Percentiles rank a stretch among this genome's conserved stretches.
phyloP scores from a whole-genome alignment of 37 sponge, comb jelly and placozoan species.

The Tethya wilhelma region DNA sequence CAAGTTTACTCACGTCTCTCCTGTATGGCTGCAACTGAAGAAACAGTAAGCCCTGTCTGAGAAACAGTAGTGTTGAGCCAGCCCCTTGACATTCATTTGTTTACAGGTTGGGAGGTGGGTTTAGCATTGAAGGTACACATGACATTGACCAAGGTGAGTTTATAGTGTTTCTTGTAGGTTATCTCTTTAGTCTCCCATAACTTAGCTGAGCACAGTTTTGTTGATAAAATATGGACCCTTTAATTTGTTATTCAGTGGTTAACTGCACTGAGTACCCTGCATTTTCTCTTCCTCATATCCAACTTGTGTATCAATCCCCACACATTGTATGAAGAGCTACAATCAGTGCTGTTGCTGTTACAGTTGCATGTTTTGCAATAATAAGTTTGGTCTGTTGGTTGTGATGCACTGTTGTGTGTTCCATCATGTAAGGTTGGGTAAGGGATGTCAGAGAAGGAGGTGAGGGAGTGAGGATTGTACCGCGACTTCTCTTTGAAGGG shows the following conservation, averaged over 20 bases:
- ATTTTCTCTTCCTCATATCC: too few species aligned
- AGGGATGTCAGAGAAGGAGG: slow-evolving; percentile 65
- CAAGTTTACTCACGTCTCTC: slow-evolving; percentile 95
- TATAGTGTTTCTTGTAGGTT: too few species aligned
- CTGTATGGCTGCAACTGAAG: slow-evolving; percentile 95
- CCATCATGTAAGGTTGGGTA: slow-evolving; percentile 77
- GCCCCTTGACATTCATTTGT: too few species aligned
- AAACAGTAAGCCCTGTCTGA: slow-evolving; percentile 16
- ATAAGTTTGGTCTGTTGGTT: not conserved
- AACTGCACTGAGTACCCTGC: too few species aligned
- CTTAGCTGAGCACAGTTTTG: too few species aligned
- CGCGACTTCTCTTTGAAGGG: slow-evolving; percentile 89
- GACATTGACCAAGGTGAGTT: slow-evolving; percentile 92
- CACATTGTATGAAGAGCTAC: too few species aligned
- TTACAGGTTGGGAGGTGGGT: slow-evolving; percentile 49
- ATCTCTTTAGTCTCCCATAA: too few species aligned
- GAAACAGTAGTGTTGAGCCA: too few species aligned
- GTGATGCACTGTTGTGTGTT: too few species aligned
- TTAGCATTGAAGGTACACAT: slow-evolving; percentile 82
- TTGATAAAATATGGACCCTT: not conserved
- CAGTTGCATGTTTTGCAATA: too few species aligned
- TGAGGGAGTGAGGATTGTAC: slow-evolving; percentile 73
- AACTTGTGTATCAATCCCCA: too few species aligned
- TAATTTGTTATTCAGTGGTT: not conserved
- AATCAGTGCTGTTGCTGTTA: not conserved